Evolutionary conservation across 2,113 vertebrate genomes (phyloP).

Genomic region (Barnardius zonarius): DNA sequence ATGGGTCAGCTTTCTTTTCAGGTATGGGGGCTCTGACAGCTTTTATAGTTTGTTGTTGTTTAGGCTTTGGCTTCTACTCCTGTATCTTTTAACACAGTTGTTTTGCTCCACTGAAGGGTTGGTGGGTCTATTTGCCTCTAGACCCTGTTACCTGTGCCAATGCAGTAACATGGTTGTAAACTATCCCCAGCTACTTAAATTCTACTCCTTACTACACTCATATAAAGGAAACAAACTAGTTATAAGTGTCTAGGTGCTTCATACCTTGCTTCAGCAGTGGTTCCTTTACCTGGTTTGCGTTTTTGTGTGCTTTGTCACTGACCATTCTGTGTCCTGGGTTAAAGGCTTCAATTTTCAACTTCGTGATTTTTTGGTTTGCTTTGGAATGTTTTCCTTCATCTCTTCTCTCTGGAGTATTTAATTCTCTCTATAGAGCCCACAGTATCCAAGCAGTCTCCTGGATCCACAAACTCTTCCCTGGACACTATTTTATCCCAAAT

Average conservation of each 20-base stretch:
- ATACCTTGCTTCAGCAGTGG: background rate
- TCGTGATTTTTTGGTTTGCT: background rate
- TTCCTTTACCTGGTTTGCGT: background rate
- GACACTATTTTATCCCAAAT: background rate
- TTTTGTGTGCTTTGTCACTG: background rate
- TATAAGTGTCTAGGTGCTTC: background rate
- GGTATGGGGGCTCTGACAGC: background rate
- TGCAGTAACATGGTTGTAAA: background rate
- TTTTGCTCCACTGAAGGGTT: background rate
- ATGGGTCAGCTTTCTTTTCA: background rate
- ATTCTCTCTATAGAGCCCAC: background rate
- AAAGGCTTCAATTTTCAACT: background rate
- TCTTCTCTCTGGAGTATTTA: background rate
- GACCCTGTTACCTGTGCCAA: background rate
- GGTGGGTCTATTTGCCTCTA: background rate
- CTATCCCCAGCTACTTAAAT: background rate
- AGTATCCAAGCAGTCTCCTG: background rate
- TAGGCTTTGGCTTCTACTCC: background rate
- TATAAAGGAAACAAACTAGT: background rate
- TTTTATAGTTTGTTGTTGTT: background rate
- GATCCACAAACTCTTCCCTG: background rate
- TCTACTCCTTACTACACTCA: background rate
- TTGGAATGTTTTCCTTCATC: background rate
- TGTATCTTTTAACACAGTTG: too few species aligned
- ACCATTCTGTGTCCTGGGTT: fast-evolving